Base-by-base conservation (phyloP, 2,113 vertebrate species). In the Balaenoptera acutorostrata region DNA sequence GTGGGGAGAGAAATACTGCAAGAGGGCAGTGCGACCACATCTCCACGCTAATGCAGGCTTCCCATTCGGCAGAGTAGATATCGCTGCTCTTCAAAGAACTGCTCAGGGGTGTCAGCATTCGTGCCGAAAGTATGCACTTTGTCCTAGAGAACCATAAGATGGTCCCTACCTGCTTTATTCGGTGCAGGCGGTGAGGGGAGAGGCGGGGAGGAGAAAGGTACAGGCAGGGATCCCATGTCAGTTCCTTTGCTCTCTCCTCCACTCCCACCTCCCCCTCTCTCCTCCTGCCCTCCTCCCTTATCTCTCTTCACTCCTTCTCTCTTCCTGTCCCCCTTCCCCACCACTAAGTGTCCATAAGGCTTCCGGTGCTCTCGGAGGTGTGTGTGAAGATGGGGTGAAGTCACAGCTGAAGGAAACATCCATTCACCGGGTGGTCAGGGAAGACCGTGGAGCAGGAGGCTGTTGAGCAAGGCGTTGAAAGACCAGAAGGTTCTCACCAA, bases 1-100 rank as follows among this genome's bases (percentile, higher is more conserved):
- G 18, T 25, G 33, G 61, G 44, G 5, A 78, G 9, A 64, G 9
- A 63, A 49, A 64, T 29, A 25, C 78, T 27, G 41, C 10, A 68
- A 23, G 31, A 77, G 0, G 0, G 49, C 10, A 23, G 0, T 7
- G 80, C 31, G n/a, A 4, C 29, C 36, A 39, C 52, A 52, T 59
- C 66, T 44, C 44, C 44, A 15, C 0, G 44, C 9, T 33, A 33
- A 91, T 27, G 27, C 20, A 63, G 27, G 11, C 78, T 74, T 91
- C 36, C 81, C 61, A 15, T 9, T 25, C n/a, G 36, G 83, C 46
- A 91, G 20, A 41, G 39, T 2, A 69, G 39, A 8, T 33, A 71
- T 63, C 31, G 31, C 15, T 23, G 25, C 25, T 66, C 93, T 92
- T 89, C 86, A 95, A 83, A 89, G 72, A 91, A 57, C 33, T 63